Percentiles rank a stretch among this genome's conserved stretches.
phyloP scores from a whole-genome alignment of 2,888 invertebrate species.

The Dorcus parallelipipedus region DNA sequence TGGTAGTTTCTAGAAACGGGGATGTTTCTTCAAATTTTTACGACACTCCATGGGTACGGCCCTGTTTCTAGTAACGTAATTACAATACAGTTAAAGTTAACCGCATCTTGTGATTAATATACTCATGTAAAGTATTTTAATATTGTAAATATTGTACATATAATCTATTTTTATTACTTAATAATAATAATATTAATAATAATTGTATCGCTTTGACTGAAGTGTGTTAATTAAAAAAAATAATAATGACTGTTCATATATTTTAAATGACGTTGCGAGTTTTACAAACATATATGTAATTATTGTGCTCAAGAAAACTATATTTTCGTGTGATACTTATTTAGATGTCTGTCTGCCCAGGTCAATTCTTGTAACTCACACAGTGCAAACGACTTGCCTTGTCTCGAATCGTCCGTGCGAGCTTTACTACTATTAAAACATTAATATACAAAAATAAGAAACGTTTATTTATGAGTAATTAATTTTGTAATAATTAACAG shows the following conservation, averaged over 20 bases:
- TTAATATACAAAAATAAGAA: too few relatives aligned
- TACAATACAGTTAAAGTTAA: not conserved
- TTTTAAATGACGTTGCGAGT: not conserved
- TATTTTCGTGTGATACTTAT: not conserved
- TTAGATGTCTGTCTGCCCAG: not conserved
- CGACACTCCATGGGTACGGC: too few relatives aligned
- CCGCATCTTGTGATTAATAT: not conserved
- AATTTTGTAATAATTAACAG: too few relatives aligned
- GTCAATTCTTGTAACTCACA: not conserved
- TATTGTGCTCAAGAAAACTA: not conserved
- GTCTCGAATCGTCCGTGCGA: not conserved
- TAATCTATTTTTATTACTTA: not conserved
- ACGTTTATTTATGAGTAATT: too few relatives aligned
- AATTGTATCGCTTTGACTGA: not conserved
- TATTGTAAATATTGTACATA: not conserved
- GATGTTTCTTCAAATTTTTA: too few relatives aligned
- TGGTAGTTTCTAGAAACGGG: too few relatives aligned
- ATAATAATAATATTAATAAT: not conserved
- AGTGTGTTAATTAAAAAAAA: not conserved
- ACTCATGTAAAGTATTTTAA: conserved; percentile 1
- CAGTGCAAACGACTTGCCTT: not conserved
- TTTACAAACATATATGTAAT: not conserved
- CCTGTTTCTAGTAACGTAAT: too few relatives aligned
- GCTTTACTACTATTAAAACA: not conserved
- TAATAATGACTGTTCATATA: not conserved